Base-by-base conservation (phyloP, 2,797 vertebrate species). In the Molothrus aeneus region DNA sequence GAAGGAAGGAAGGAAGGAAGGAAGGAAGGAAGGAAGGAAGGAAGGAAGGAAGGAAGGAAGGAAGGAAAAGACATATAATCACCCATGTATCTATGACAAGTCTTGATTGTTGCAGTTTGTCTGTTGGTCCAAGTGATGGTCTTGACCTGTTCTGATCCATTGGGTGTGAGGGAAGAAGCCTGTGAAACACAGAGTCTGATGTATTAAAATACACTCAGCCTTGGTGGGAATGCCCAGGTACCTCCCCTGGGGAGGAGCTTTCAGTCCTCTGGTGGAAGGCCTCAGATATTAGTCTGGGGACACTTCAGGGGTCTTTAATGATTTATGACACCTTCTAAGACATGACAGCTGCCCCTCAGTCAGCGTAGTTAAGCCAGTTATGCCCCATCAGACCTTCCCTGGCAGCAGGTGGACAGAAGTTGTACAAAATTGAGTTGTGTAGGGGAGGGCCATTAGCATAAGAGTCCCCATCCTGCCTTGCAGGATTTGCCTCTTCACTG, bases 201-300 rank as follows among this genome's bases (percentile, higher is more conserved):
- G 17, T 15, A 17, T 22, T 74, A 59, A 50, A 59, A 59, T 43
- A 28, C 22, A 43, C 15, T 38, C 28, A 43, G 22, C 40, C 9
- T 43, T 9, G 11, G 21, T 22, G 12, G 22, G n/a, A 75, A 60
- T 18, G 12, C 18, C 18, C 53, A 24, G 45, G 26, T 36, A 50
- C 14, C 6, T 32, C 3, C 8, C 5, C 6, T 10, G 2, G 6
- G 14, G 34, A 22, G 10, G 3, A 42, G 25, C 5, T 42, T 48
- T 57, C 13, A 9, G 9, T 57, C 17, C 31, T 16, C 11, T 13
- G 17, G 25, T 57, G 34, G 13, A 73, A 40, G 5, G 7, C 9
- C 69, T 57, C 42, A 65, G 31, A 65, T 65, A 73, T 48, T 1
- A 42, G 10, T 25, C 25, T 17, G 51, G 13, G n/a, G 17, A 9